Evolutionary conservation across 2,113 vertebrate species (phyloP).

Genomic region (Thamnophis sirtalis): DNA sequence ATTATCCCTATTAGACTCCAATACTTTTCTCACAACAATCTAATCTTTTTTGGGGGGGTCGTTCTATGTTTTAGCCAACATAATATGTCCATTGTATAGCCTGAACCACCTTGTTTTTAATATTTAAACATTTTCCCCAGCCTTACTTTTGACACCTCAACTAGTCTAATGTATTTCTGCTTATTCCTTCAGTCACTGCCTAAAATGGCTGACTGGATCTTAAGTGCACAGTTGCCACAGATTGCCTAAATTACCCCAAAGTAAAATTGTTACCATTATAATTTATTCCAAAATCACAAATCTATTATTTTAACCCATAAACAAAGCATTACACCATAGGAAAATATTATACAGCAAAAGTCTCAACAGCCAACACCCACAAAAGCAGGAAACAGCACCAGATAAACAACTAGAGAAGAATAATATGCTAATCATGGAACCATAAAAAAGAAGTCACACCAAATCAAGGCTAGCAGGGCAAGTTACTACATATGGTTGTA

Average conservation of each 20-base stretch:
- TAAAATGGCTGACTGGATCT: background rate
- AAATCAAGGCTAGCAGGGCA: background rate
- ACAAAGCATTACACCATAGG: background rate
- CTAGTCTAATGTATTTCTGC: background rate
- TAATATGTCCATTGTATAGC: background rate
- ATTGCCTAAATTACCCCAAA: background rate
- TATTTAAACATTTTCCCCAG: background rate
- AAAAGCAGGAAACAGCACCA: background rate
- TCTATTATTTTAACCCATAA: background rate
- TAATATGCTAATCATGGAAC: background rate
- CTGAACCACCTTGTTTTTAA: background rate
- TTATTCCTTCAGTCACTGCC: background rate
- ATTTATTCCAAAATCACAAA: background rate
- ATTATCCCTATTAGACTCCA: background rate
- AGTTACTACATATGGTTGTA: background rate
- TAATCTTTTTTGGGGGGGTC: background rate
- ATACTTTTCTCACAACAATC: background rate
- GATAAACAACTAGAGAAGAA: background rate
- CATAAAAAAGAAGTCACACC: background rate
- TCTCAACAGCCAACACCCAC: background rate
- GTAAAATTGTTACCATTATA: background rate
- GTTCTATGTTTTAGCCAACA: background rate
- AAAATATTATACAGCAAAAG: background rate
- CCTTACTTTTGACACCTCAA: background rate
- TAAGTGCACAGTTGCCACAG: background rate